phyloP scores from a whole-genome alignment of 2,797 vertebrate species.

The Clarias platycephalus region DNA sequence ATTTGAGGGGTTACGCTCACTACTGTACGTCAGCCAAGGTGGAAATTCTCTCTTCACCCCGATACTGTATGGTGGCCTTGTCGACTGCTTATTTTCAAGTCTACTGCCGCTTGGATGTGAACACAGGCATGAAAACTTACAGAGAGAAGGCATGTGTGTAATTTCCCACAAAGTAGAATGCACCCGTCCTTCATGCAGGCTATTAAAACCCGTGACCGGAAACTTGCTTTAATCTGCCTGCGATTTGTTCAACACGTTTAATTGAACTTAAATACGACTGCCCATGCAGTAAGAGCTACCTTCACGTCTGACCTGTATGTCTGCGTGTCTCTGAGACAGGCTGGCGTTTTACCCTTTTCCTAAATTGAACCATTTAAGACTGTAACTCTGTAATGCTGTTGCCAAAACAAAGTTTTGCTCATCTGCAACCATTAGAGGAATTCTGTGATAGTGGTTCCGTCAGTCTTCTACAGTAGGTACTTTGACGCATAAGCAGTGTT shows the following conservation, averaged over 20 bases:
- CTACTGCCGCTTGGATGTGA: conserved; percentile 10
- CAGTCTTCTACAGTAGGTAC: conserved; percentile 33
- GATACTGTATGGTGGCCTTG: background rate
- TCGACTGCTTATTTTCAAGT: background rate
- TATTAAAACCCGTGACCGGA: conserved; percentile 61
- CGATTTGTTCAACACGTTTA: conserved; percentile 62
- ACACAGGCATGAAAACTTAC: conserved; percentile 30
- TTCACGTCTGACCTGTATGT: conserved; percentile 67
- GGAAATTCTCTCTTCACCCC: conserved; percentile 20
- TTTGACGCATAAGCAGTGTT: conserved; percentile 53
- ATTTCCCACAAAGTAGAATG: conserved; percentile 47
- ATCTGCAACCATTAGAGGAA: background rate
- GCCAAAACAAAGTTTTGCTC: conserved; percentile 57
- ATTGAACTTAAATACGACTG: conserved; percentile 65
- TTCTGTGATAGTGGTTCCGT: conserved; percentile 38
- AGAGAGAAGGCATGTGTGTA: conserved; percentile 43
- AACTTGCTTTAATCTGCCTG: conserved; percentile 58
- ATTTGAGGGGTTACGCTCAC: conserved; percentile 32
- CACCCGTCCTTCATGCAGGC: conserved; percentile 48
- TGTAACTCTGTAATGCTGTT: conserved; percentile 29
- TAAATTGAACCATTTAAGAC: conserved; percentile 16
- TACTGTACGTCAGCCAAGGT: conserved; percentile 2
- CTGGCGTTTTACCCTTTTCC: conserved; percentile 28
- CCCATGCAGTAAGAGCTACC: conserved; percentile 49
- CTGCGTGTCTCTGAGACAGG: conserved; percentile 58